These are phyloP conservation scores for Clitarchus hookeri DNA, from an alignment of 2,888 invertebrate genomes.

Conservation along the genomic window DNA sequence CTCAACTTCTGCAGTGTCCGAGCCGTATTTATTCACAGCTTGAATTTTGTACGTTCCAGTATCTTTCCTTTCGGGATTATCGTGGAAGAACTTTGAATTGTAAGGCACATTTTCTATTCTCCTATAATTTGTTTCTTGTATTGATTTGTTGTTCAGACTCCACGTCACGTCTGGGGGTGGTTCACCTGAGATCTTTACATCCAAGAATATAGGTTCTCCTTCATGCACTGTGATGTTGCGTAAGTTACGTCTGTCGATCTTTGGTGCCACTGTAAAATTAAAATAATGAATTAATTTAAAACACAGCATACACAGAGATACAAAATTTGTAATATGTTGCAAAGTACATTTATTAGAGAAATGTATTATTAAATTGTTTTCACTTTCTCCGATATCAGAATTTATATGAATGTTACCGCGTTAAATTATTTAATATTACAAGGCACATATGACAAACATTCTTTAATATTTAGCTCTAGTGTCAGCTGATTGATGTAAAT, in stretches of 20 bases:
- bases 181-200: slow-evolving; percentile 89
- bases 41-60: slow-evolving; percentile 87
- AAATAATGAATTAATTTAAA: slow-evolving; percentile 32
- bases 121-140: slow-evolving; percentile 65
- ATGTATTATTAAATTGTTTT: too few relatives aligned
- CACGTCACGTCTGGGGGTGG: slow-evolving; percentile 89
- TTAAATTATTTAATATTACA: too few relatives aligned
- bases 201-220: slow-evolving; percentile 87
- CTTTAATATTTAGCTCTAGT: too few relatives aligned
- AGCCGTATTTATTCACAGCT: slow-evolving; percentile 85
- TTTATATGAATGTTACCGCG: too few relatives aligned
- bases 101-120: slow-evolving; percentile 82
- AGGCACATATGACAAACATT: too few relatives aligned
- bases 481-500: too few relatives aligned
- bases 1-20: slow-evolving; percentile 88
- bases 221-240: slow-evolving; percentile 86
- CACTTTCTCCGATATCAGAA: too few relatives aligned
- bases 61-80: slow-evolving; percentile 85
- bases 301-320: too few relatives aligned
- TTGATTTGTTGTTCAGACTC: slow-evolving; percentile 80
- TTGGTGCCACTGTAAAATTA: slow-evolving; percentile 82
- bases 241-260: slow-evolving; percentile 90
- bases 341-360: too few relatives aligned
- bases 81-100: slow-evolving; percentile 84
- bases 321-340: too few relatives aligned